These are phyloP conservation scores for Prionace glauca DNA, from an alignment of 2,797 vertebrate species.

Conservation along the genomic window DNA sequence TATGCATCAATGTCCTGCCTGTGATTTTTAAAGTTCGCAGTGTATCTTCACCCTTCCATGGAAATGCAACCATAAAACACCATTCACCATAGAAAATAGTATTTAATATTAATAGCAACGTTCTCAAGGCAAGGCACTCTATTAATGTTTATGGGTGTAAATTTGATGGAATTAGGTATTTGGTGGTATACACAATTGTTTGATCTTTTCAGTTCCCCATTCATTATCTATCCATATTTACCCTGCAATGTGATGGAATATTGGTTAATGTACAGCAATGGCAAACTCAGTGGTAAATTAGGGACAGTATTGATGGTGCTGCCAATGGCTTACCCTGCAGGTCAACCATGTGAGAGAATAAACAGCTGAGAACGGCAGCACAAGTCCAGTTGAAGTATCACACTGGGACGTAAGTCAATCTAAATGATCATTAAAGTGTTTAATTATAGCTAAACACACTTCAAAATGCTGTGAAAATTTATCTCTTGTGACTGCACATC, in stretches of 20 bases:
- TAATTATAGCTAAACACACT: no score
- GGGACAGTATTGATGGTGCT: not conserved
- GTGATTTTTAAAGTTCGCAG: no score
- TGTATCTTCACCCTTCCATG: not conserved
- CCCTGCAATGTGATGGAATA: not conserved
- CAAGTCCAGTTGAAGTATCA: not conserved
- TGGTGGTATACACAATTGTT: not conserved
- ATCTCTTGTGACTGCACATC: no score
- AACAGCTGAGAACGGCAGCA: not conserved
- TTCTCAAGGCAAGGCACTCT: not conserved
- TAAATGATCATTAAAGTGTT: no score
- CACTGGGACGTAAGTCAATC: not conserved
- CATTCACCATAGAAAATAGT: not conserved
- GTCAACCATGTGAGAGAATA: not conserved
- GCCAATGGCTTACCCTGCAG: not conserved
- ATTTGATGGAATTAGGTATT: not conserved
- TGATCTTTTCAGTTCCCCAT: not conserved
- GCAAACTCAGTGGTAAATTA: not conserved
- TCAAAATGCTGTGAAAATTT: no score
- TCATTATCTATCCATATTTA: not conserved
- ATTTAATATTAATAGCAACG: not conserved
- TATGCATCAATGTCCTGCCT: no score
- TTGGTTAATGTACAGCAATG: not conserved
- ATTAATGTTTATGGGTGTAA: not conserved
- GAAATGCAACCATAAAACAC: not conserved